phyloP scores from a whole-genome alignment of 2,888 invertebrate species.

The Clistopyga incitator region DNA sequence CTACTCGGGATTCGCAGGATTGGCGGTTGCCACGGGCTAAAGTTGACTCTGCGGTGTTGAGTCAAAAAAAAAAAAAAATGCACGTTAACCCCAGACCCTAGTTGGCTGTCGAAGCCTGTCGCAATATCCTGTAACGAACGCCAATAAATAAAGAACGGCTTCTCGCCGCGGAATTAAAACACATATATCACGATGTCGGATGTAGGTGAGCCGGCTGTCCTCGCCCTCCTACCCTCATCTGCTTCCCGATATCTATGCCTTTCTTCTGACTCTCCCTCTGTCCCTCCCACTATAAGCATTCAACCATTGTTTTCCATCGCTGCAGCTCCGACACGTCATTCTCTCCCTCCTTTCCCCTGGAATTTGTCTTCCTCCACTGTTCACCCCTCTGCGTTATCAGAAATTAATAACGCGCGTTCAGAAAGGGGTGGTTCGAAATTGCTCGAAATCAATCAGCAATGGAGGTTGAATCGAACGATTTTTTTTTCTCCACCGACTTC shows the following conservation, averaged over 20 bases:
- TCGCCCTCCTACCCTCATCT: conserved; percentile 61
- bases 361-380: conserved; percentile 12
- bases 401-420: conserved; percentile 61
- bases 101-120: conserved; percentile 75
- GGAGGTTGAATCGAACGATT: conserved; percentile 37
- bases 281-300: conserved; percentile 23
- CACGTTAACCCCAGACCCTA: conserved; percentile 30
- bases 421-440: conserved; percentile 51
- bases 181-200: conserved; percentile 78
- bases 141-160: conserved; percentile 81
- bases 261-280: conserved; percentile 19
- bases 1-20: conserved; percentile 65
- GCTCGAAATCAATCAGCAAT: conserved; percentile 63
- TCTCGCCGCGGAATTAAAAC: conserved; percentile 79
- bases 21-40: neutral
- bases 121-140: conserved; percentile 81
- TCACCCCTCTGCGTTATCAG: conserved; percentile 49
- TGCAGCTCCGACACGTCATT: conserved; percentile 13
- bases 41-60: conserved; percentile 26
- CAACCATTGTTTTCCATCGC: conserved; percentile 15
- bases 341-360: conserved; percentile 26
- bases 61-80: conserved; percentile 43
- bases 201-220: conserved; percentile 71
- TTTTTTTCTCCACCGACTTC: conserved; percentile 1
- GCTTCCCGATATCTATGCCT: conserved; percentile 52